Conservation (phyloP, 2,888 invertebrate species). For the Dasypogon diadema region DNA sequence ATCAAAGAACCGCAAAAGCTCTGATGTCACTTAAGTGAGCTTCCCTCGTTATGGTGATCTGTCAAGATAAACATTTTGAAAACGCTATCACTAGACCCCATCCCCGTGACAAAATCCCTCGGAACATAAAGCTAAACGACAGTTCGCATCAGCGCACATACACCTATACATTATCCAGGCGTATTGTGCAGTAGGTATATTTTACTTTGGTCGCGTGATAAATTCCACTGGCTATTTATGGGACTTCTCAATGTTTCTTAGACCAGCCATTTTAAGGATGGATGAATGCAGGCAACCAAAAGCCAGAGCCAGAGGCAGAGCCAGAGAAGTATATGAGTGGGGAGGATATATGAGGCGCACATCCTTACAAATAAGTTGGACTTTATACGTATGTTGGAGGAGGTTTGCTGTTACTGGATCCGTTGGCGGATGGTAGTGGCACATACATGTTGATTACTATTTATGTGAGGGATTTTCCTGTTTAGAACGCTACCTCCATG, state of each 20-base stretch:
- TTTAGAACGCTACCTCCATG: neutral
- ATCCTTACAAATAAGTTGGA: neutral
- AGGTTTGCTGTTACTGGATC: neutral
- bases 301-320: neutral
- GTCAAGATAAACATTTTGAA: conserved; percentile 5
- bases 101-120: neutral
- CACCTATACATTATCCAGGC: neutral
- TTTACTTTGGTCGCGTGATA: conserved; percentile 16
- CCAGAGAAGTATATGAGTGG: neutral
- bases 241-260: neutral
- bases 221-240: neutral
- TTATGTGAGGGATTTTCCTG: neutral
- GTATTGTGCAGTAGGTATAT: neutral
- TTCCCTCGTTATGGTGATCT: neutral
- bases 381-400: too few relatives aligned
- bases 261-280: conserved; percentile 5
- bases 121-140: neutral
- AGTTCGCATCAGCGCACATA: neutral
- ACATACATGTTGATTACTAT: neutral
- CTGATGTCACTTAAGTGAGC: neutral
- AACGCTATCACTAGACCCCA: neutral
- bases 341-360: neutral
- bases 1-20: neutral
- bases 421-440: neutral
- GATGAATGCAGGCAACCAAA: conserved; percentile 5